Evolutionary conservation across 2,113 vertebrate genomes (phyloP).

Genomic region (Cyprinodon tularosa): DNA sequence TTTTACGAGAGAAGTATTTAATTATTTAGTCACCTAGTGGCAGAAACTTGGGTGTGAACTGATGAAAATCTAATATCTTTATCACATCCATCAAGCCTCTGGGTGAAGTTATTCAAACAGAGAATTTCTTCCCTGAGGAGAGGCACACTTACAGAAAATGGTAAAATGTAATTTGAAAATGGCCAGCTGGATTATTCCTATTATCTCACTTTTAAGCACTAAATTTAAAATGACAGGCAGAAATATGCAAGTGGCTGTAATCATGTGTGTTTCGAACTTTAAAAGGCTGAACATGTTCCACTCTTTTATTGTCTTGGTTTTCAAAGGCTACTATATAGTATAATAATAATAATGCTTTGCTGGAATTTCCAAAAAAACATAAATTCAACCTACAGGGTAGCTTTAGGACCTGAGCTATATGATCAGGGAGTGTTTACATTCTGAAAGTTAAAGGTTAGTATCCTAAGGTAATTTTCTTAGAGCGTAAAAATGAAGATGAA

Average conservation of each 20-base stretch:
- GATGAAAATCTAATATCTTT: constrained; percentile 77
- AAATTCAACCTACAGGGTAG: neutral
- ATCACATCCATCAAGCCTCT: constrained; percentile 66
- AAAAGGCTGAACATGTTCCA: constrained; percentile 14
- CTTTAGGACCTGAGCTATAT: neutral
- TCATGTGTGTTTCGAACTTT: constrained; percentile 39
- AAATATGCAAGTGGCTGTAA: constrained; percentile 49
- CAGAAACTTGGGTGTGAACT: constrained; percentile 61
- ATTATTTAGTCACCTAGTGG: constrained; percentile 71
- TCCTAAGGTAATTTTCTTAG: neutral
- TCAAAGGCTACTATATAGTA: neutral
- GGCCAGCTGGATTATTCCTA: constrained; percentile 60
- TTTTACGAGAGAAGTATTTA: constrained; percentile 52
- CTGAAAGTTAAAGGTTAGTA: neutral
- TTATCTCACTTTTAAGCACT: constrained; percentile 57
- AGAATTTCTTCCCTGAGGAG: constrained; percentile 43
- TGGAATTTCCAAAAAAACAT: neutral
- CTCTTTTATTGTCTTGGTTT: neutral
- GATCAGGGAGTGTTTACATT: neutral
- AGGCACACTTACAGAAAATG: constrained; percentile 41
- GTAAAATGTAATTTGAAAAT: constrained; percentile 67
- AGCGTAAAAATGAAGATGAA: neutral
- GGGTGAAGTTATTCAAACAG: constrained; percentile 52
- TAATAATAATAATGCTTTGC: neutral
- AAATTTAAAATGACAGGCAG: constrained; percentile 59